Conservation (phyloP, 2,113 vertebrate genomes). For the Cairina moschata region DNA sequence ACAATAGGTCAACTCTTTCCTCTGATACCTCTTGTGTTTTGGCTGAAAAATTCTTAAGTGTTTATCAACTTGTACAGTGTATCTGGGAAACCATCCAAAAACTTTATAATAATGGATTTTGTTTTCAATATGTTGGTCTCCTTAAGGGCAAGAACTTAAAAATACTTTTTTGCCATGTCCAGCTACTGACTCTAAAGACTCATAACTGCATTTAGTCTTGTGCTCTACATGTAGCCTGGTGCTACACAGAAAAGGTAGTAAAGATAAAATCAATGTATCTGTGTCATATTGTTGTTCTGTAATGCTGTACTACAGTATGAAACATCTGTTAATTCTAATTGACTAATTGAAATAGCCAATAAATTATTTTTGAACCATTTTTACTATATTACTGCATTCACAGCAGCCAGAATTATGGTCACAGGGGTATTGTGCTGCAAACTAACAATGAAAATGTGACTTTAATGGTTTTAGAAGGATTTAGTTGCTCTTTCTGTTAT, state of each 20-base stretch:
- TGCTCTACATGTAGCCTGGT: background rate
- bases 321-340: background rate
- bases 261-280: background rate
- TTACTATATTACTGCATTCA: background rate
- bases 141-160: background rate
- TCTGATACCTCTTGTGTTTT: background rate
- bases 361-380: background rate
- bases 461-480: background rate
- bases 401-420: background rate
- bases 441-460: background rate
- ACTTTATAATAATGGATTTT: background rate
- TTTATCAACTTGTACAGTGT: background rate
- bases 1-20: background rate
- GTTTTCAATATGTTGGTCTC: background rate
- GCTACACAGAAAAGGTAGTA: background rate
- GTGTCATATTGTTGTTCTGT: background rate
- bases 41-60: background rate
- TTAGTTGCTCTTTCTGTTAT: slow-evolving; percentile 9
- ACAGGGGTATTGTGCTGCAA: background rate
- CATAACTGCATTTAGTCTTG: slow-evolving; percentile 1
- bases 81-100: slow-evolving; percentile 36
- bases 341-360: background rate
- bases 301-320: background rate
- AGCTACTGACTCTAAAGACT: background rate
- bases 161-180: background rate